A percentile compares a stretch with the other conserved stretches of the same genome.
These are phyloP conservation scores for Hypselothyrea guttata DNA, from an alignment of 2,888 invertebrate genomes.

Conservation along the genomic window DNA sequence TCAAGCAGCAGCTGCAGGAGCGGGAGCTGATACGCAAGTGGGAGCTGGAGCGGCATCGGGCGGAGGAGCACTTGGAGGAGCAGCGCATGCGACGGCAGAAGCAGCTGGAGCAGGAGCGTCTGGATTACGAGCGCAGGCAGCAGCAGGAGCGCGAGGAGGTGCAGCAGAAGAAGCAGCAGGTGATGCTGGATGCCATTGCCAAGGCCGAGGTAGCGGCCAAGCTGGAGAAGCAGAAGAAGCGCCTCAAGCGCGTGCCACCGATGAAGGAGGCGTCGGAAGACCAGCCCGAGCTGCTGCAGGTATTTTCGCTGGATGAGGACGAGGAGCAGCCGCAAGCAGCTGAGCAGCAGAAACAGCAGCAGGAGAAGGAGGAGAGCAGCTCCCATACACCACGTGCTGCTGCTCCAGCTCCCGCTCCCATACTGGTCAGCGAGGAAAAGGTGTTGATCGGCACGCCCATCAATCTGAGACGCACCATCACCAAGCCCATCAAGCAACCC, in stretches of 20 bases:
- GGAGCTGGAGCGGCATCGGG: slow-evolving; percentile 88
- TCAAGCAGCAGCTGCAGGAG: slow-evolving; percentile 92
- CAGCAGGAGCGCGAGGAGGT: slow-evolving; percentile 87
- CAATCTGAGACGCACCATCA: slow-evolving; percentile 77
- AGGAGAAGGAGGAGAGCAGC: neutral
- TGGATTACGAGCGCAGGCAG: slow-evolving; percentile 88
- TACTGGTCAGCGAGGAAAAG: slow-evolving; percentile 71
- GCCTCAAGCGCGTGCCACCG: slow-evolving; percentile 67
- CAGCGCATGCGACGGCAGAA: slow-evolving; percentile 89
- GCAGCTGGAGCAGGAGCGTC: slow-evolving; percentile 86
- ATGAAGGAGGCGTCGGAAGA: slow-evolving; percentile 10
- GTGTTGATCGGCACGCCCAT: slow-evolving; percentile 82
- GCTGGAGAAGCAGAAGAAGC: slow-evolving; percentile 85
- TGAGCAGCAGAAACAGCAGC: neutral
- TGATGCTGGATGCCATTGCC: slow-evolving; percentile 90
- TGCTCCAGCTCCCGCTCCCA: slow-evolving; percentile 7
- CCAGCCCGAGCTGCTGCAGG: slow-evolving; percentile 52
- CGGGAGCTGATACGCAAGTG: slow-evolving; percentile 88
- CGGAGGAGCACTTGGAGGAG: slow-evolving; percentile 92
- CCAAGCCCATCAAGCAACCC: slow-evolving; percentile 69
- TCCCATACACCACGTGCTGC: slow-evolving; percentile 58
- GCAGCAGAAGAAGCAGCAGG: slow-evolving; percentile 88
- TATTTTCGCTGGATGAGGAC: slow-evolving; percentile 63
- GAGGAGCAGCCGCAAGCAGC: slow-evolving; percentile 31
- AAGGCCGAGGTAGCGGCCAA: slow-evolving; percentile 89